These are phyloP conservation scores for Andrena praecox DNA, from an alignment of 2,888 invertebrate genomes.

Conservation along the genomic window DNA sequence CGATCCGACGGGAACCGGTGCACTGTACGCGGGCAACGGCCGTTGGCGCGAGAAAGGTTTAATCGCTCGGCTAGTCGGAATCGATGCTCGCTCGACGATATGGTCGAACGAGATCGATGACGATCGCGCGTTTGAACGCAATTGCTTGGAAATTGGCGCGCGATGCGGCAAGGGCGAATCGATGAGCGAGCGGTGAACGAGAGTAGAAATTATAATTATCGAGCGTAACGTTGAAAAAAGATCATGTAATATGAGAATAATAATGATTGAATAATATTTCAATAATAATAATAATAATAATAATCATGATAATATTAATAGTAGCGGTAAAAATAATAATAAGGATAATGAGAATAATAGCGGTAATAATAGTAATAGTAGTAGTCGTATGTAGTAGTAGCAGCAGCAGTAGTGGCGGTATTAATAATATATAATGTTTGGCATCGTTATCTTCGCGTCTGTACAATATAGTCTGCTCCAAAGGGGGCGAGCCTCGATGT, in stretches of 20 bases:
- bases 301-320: conserved; percentile 15
- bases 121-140: background rate
- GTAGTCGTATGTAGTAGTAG: conserved; percentile 44
- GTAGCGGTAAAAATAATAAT: conserved; percentile 16
- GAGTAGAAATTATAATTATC: conserved; percentile 20
- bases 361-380: conserved; percentile 57
- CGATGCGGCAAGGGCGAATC: background rate
- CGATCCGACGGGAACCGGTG: background rate
- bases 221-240: conserved; percentile 63
- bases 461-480: conserved; percentile 74
- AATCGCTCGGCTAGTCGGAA: background rate
- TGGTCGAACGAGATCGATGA: conserved; percentile 4
- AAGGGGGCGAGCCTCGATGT: conserved; percentile 16
- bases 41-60: background rate
- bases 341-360: conserved; percentile 36
- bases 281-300: conserved; percentile 11
- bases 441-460: conserved; percentile 82
- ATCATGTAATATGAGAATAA: conserved; percentile 70
- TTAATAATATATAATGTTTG: conserved; percentile 82
- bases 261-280: conserved; percentile 35
- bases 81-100: conserved; percentile 8
- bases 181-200: background rate
- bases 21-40: background rate
- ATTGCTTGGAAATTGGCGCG: too few relatives aligned
- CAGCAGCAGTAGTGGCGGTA: conserved; percentile 68